phyloP scores from a whole-genome alignment of 2,888 invertebrate genomes.

The Bombylius discolor region DNA sequence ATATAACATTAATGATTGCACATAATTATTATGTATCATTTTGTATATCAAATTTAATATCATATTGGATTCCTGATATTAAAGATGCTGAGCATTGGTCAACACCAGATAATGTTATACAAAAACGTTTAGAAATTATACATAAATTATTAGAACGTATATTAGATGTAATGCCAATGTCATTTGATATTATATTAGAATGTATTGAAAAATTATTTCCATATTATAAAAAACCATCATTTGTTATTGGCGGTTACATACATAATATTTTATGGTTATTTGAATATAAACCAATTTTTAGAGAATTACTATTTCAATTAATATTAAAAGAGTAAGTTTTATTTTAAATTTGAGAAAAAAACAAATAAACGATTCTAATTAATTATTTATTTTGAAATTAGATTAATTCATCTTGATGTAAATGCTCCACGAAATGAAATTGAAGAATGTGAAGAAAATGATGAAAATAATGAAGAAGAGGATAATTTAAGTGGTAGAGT shows the following conservation, averaged over 20 bases:
- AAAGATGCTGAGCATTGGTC: conserved; percentile 45
- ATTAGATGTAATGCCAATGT: conserved; percentile 43
- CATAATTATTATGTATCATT: conserved; percentile 51
- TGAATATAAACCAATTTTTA: conserved; percentile 58
- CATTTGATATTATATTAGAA: conserved; percentile 53
- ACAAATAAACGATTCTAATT: conserved; percentile 1
- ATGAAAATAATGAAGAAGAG: conserved; percentile 39
- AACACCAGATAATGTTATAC: conserved; percentile 42
- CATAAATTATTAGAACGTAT: conserved; percentile 42
- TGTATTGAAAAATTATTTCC: conserved; percentile 57
- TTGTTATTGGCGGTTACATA: conserved; percentile 59
- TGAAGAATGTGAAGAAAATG: conserved; percentile 39
- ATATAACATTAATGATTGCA: conserved; percentile 53
- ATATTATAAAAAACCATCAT: conserved; percentile 55
- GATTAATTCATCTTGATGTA: conserved; percentile 62
- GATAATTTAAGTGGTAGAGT: conserved; percentile 33
- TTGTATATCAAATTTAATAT: conserved; percentile 47
- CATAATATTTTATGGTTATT: conserved; percentile 65
- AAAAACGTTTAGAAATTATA: conserved; percentile 46
- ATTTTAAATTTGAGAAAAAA: conserved; percentile 5
- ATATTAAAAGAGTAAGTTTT: conserved; percentile 59
- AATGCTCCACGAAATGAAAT: conserved; percentile 47
- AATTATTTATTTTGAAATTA: conserved; percentile 27
- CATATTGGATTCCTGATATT: conserved; percentile 43
- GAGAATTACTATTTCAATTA: conserved; percentile 55